Conservation (phyloP, 2,797 vertebrate species). For the Threskiornis aethiopicus region DNA sequence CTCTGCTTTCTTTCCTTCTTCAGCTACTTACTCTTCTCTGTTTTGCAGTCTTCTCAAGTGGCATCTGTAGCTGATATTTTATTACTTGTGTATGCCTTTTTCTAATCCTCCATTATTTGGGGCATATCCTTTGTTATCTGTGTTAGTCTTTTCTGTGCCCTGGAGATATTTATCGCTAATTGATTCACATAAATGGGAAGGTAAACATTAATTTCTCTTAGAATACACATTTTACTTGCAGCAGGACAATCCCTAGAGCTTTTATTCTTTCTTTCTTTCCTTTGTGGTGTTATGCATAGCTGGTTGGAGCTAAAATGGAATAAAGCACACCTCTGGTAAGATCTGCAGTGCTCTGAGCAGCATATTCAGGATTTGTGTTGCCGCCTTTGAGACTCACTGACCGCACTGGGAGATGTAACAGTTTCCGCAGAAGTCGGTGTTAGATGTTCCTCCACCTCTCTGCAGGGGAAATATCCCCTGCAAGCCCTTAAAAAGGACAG, state of each 20-base stretch:
- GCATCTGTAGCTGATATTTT: slow-evolving; percentile 35
- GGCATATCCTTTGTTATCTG: slow-evolving; percentile 18
- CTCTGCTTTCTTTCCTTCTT: slow-evolving; percentile 34
- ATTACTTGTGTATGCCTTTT: neutral
- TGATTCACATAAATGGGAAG: slow-evolving; percentile 11
- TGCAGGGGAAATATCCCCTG: neutral
- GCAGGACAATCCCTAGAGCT: neutral
- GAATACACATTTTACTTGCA: neutral
- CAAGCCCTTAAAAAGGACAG: neutral
- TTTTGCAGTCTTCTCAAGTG: slow-evolving; percentile 41
- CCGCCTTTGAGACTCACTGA: neutral
- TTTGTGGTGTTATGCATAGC: neutral
- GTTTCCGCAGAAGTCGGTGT: neutral
- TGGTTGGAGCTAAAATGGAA: neutral
- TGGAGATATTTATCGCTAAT: slow-evolving; percentile 26
- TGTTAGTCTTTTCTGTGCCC: neutral
- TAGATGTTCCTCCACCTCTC: neutral
- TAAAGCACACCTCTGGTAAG: neutral
- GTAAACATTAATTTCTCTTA: slow-evolving; percentile 43
- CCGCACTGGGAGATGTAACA: neutral
- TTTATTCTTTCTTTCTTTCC: neutral
- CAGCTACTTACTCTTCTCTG: neutral
- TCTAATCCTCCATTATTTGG: slow-evolving; percentile 33
- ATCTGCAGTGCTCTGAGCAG: neutral
- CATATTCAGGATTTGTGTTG: neutral